phyloP scores from a whole-genome alignment of 2,888 invertebrate genomes.

The Eucera pruinosa region DNA sequence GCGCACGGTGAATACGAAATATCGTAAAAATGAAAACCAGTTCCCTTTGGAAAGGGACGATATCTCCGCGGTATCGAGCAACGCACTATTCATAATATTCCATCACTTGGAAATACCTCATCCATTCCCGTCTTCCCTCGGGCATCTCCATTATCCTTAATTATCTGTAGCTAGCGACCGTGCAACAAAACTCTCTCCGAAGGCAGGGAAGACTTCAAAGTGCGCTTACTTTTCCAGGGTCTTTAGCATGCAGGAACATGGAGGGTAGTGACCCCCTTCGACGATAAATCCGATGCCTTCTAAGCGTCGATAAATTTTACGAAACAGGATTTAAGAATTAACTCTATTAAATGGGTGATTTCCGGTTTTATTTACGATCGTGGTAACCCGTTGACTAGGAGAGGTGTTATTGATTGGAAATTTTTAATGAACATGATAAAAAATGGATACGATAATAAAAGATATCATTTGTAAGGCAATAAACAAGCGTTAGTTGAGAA shows the following conservation, averaged over 20 bases:
- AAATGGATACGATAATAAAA: background rate
- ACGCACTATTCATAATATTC: conserved; percentile 70
- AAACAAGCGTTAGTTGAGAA: background rate
- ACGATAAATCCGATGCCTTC: conserved; percentile 57
- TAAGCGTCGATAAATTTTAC: conserved; percentile 63
- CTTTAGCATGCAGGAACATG: conserved; percentile 37
- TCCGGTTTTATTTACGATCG: conserved; percentile 30
- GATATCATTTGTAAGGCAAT: background rate
- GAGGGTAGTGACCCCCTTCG: conserved; percentile 25
- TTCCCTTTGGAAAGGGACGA: conserved; percentile 41
- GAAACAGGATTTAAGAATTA: conserved; percentile 34
- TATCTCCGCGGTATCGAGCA: conserved; percentile 51
- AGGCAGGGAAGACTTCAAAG: conserved; percentile 10
- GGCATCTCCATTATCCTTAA: conserved; percentile 74
- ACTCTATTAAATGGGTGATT: conserved; percentile 21
- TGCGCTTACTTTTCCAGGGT: conserved; percentile 54
- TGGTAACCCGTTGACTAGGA: conserved; percentile 5
- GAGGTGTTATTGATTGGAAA: background rate
- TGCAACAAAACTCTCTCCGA: conserved; percentile 56
- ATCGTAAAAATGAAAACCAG: conserved; percentile 58
- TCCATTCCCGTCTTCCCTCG: conserved; percentile 68
- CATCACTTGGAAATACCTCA: conserved; percentile 69
- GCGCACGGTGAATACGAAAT: conserved; percentile 39
- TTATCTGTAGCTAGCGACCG: conserved; percentile 68
- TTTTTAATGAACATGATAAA: background rate